These are phyloP conservation scores for Tyrannus savana DNA, from an alignment of 2,113 vertebrate genomes.

Conservation along the genomic window DNA sequence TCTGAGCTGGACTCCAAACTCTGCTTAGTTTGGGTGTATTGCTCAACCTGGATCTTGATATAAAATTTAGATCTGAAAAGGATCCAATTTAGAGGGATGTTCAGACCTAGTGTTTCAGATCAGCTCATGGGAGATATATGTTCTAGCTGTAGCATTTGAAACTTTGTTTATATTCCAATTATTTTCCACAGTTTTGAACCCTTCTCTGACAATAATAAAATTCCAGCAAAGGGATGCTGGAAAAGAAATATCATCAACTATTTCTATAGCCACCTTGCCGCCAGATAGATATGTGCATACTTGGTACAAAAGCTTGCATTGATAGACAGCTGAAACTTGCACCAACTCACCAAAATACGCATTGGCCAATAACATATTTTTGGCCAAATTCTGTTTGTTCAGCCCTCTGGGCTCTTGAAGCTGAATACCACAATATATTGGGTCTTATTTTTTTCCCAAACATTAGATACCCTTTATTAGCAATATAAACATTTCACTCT, in stretches of 20 bases:
- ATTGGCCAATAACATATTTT: not conserved
- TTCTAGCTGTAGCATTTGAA: not conserved
- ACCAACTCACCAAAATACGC: not conserved
- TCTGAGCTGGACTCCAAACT: not conserved
- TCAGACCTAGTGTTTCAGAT: not conserved
- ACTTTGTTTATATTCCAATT: not conserved
- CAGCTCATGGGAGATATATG: not conserved
- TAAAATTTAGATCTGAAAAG: not conserved
- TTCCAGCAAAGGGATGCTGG: not conserved
- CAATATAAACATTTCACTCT: not conserved
- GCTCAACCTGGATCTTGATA: not conserved
- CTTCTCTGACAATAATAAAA: not conserved
- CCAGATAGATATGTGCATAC: accelerated
- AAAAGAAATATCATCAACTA: not conserved
- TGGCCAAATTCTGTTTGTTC: not conserved
- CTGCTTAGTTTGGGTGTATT: not conserved
- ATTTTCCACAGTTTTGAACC: not conserved
- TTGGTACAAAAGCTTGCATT: not conserved
- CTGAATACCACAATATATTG: not conserved
- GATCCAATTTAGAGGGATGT: not conserved
- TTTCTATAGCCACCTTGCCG: not conserved
- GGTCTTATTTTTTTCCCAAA: not conserved
- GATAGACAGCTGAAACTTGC: not conserved
- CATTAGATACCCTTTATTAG: not conserved
- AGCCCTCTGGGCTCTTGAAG: not conserved